Evolutionary conservation across 2,888 invertebrate species (phyloP), one percentile per base, ranked within the genome.

Genomic region (Limnephilus marmoratus): DNA sequence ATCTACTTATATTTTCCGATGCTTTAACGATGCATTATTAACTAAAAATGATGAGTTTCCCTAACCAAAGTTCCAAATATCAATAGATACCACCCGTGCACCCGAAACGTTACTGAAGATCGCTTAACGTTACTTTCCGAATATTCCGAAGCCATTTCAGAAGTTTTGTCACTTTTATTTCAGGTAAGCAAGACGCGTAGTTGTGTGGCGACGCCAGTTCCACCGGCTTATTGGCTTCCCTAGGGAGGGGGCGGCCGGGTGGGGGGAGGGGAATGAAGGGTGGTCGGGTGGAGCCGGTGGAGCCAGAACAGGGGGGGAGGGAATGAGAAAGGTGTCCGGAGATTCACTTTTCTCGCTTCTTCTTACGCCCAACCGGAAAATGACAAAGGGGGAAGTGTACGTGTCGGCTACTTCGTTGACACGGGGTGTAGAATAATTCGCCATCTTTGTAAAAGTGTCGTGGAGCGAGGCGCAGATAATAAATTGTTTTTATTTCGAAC

Each of bases 341-440:
- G 80, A 90, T 80, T 90, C 90, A 90, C 90, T 90, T 90, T 90
- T 45, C 90, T 41, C 90, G 81, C 90, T 85, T 83, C 81, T 81
- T 45, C 89, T 53, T 41, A 49, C 86, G 90, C 85, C 68, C 80
- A 41, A 80, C 85, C 91, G 87, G 91, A 92, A 92, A 92, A 92
- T 91, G 90, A 92, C 92, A 91, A 91, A 92, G 80, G 90, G 90
- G 90, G 90, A 53, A 31, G 90, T 49, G 41, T 88, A 88, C 88
- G 88, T 80, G 88, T 88, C 88, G 86, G 86, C 86, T 49, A 86
- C 86, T 86, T 45, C 45, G 86, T 86, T 86, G 88, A 53, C 88
- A 80, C 68, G 81, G 49, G 81, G 85, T 68, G 88, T 45, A 45
- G 86, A 86, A 86, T 86, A 86, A 86, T 86, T 86, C 86, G 86